A percentile compares a stretch with the other conserved stretches of the same genome.
Conservation (phyloP, 2,113 vertebrate genomes). For the Scytalopus superciliaris region DNA sequence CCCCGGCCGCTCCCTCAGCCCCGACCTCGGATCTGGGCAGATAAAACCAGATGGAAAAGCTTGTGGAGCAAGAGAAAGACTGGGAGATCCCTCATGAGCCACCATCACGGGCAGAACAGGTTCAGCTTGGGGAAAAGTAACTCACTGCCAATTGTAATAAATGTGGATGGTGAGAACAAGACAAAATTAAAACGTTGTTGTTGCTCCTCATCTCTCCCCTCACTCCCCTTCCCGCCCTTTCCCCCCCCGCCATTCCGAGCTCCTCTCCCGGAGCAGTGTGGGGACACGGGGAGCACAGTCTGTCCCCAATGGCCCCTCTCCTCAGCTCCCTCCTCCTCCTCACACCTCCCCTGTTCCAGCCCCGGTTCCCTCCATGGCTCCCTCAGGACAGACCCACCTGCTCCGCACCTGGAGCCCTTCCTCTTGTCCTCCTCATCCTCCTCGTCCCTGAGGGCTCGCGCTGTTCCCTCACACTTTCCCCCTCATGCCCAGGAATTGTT, state of each 20-base stretch:
- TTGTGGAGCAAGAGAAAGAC: background rate
- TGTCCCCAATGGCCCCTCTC: background rate
- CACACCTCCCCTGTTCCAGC: background rate
- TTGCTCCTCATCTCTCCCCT: background rate
- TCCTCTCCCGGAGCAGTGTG: fast-evolving
- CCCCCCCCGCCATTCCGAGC: background rate
- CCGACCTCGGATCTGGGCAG: background rate
- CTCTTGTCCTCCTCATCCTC: background rate
- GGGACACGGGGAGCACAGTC: too few species aligned
- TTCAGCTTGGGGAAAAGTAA: background rate
- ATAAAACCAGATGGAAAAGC: background rate
- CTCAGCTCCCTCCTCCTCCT: background rate
- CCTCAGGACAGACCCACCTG: background rate
- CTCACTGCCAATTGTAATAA: background rate
- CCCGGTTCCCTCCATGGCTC: background rate
- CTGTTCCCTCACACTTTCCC: too few species aligned
- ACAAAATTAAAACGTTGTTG: background rate
- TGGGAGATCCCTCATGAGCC: background rate
- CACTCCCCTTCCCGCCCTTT: too few species aligned
- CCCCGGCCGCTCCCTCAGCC: background rate
- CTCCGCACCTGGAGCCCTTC: fast-evolving
- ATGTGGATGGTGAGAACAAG: background rate
- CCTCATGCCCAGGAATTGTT: background rate
- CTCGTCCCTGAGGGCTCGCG: background rate
- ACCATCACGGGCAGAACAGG: background rate